phyloP scores from a whole-genome alignment of 2,888 invertebrate genomes.

The Brachyopa scutellaris region DNA sequence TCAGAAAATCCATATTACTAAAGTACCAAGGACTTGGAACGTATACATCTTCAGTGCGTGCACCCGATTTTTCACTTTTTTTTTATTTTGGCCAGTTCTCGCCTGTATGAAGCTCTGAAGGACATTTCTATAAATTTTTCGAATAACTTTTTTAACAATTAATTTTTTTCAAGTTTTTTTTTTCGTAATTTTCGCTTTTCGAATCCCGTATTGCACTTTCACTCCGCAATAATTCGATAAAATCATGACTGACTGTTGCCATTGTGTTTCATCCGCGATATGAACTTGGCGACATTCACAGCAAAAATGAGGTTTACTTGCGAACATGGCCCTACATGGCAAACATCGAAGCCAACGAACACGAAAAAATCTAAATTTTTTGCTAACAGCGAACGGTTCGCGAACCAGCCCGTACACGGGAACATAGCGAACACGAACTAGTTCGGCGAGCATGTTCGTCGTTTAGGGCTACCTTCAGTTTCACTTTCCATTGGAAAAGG shows the following conservation, averaged over 20 bases:
- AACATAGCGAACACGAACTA: no score
- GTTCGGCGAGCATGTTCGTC: no score
- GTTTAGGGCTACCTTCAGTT: no score
- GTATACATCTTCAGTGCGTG: constrained; percentile 17
- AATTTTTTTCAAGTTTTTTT: no score
- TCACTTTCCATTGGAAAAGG: no score
- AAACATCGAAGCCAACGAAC: no score
- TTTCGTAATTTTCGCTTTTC: neutral
- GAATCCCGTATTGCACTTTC: neutral
- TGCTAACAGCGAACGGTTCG: no score
- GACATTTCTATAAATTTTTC: constrained; percentile 4
- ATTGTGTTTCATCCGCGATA: neutral
- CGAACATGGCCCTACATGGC: no score
- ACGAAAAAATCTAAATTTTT: no score
- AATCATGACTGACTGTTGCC: neutral
- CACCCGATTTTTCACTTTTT: constrained; percentile 27
- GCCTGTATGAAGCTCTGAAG: neutral
- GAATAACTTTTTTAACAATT: neutral
- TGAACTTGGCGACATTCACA: neutral
- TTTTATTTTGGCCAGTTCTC: constrained; percentile 17
- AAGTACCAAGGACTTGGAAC: constrained; percentile 35
- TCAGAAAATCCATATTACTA: constrained; percentile 5
- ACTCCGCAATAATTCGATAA: neutral
- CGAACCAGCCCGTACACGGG: no score
- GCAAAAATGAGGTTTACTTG: no score